A percentile compares a stretch with the other conserved stretches of the same genome.
phyloP scores from a whole-genome alignment of 2,888 invertebrate species.

The Ceraclea dissimilis region DNA sequence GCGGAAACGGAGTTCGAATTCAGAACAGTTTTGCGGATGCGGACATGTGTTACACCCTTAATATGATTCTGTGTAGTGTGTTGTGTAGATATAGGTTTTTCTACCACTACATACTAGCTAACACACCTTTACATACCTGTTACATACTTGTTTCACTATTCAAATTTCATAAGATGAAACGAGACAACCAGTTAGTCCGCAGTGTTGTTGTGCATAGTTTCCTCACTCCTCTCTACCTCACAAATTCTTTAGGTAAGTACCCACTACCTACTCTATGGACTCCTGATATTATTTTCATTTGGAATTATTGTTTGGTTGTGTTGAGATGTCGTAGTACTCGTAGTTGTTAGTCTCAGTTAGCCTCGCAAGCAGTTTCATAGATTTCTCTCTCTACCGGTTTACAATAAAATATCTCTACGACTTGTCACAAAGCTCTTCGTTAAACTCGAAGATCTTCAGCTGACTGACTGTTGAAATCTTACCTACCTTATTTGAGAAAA shows the following conservation, averaged over 20 bases:
- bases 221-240: neutral
- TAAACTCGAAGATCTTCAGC: conserved; percentile 1
- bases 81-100: neutral
- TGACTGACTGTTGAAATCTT: neutral
- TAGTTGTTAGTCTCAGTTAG: too few species aligned
- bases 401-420: neutral
- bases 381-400: neutral
- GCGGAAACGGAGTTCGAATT: too few species aligned
- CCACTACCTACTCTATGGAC: too few species aligned
- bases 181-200: neutral
- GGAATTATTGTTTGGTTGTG: neutral
- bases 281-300: conserved; percentile 4
- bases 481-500: too few species aligned
- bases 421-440: conserved; percentile 4
- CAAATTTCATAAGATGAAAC: neutral
- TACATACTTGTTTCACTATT: neutral
- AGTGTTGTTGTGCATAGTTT: neutral
- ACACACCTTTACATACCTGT: conserved; percentile 2
- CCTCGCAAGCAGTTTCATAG: too few species aligned
- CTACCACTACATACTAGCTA: neutral
- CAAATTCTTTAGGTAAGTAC: too few species aligned
- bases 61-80: neutral
- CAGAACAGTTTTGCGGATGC: too few species aligned
- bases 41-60: too few species aligned
- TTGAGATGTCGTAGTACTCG: neutral